Base-by-base conservation (phyloP, 2,113 vertebrate species). In the Macheiramphus alcinus region DNA sequence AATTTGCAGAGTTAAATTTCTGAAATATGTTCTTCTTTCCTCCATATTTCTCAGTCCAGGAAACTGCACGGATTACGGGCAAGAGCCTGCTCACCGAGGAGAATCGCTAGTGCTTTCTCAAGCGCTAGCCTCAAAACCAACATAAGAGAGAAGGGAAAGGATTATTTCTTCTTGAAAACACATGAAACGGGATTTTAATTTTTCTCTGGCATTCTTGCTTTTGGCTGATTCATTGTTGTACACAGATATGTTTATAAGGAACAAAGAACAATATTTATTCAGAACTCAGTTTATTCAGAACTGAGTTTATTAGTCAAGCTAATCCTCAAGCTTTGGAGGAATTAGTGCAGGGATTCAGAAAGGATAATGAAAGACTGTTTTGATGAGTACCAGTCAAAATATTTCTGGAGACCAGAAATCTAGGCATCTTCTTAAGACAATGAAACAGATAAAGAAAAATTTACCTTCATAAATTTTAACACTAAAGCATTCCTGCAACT, bases 121-220 rank as follows among this genome's bases (percentile, higher is more conserved):
- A 81, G 48, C 7, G 1, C 38, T 55, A 75, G 36, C 42, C 63
- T 86, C 73, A 72, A 93, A 92, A 90, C 11, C 3, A 11, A 5
- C 58, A 80, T 74, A 40, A 80, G 40, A 79, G 50, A 85, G 34
- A 78, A 47, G 56, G 55, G 12, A 65, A 72, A 94, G 88, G 47
- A 95, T 67, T 93, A 47, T 93, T 91, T 80, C 32, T 80, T 78
- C 76, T 93, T 88, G 81, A 94, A 70, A 95, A 90, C 52, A 94
- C 38, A 63, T 80, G 23, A 90, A 95, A 82, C 16, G 48, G 36
- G 43, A n/a, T 80, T 92, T 95, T 42, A 62, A 40, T 48, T 76
- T 96, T 96, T 80, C 71, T 67, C 65, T 86, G 79, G 75, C 38
- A 72, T 93, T 91, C 92, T 93, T 76, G 61, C 43, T 94, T 89